phyloP scores from a whole-genome alignment of 2,113 vertebrate genomes.

The Lepidothrix coronata region DNA sequence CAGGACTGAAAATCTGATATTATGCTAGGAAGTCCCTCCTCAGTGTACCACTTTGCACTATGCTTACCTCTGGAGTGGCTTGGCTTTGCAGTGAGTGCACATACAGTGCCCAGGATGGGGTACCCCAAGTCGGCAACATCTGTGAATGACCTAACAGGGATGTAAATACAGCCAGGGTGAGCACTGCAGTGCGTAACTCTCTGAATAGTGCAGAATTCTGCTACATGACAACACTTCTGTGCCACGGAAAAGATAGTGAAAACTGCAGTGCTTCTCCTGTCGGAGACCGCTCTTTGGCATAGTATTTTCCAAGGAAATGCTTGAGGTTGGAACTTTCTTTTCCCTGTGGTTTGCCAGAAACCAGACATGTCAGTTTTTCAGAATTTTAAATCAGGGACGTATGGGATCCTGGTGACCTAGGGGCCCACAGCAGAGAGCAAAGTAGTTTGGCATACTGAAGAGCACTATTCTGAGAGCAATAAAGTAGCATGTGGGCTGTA shows the following conservation, averaged over 20 bases:
- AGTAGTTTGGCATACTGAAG: not conserved
- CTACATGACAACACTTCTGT: not conserved
- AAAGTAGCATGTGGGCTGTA: not conserved
- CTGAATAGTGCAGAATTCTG: not conserved
- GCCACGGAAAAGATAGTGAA: not conserved
- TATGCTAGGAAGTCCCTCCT: not conserved
- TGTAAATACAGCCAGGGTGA: not conserved
- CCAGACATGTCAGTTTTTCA: not conserved
- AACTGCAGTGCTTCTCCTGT: not conserved
- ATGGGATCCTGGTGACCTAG: not conserved
- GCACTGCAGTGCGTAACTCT: not conserved
- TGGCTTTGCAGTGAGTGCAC: not conserved
- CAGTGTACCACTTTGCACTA: not conserved
- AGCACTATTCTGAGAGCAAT: not conserved
- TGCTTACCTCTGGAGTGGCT: not conserved
- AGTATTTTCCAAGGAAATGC: conserved; percentile 15
- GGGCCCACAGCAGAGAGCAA: not conserved
- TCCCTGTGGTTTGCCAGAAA: conserved; percentile 12
- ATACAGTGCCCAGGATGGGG: not conserved
- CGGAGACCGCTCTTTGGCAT: not conserved
- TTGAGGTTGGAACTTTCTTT: conserved; percentile 9
- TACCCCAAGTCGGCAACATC: not conserved
- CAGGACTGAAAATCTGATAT: not conserved
- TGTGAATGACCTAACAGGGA: not conserved
- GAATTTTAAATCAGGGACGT: not conserved